Evolutionary conservation across 2,888 invertebrate genomes (phyloP).

Genomic region (Tethea ocularis): DNA sequence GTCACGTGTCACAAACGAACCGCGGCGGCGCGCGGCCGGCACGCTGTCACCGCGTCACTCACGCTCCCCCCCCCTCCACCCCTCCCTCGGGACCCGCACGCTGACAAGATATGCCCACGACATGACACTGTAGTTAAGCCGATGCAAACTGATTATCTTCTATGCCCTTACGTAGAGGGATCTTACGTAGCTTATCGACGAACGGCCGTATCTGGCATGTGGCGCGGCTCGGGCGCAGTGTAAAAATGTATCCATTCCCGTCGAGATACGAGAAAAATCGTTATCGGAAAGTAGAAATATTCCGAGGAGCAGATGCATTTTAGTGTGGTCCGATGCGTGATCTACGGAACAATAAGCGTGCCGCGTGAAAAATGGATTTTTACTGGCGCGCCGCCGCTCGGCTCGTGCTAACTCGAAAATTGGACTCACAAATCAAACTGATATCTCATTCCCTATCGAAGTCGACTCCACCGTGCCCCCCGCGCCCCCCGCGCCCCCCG

Average conservation of each 20-base stretch:
- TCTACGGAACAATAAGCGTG: constrained; percentile 44
- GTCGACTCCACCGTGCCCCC: not conserved
- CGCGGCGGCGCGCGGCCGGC: not conserved
- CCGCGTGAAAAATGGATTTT: constrained; percentile 35
- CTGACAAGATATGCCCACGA: constrained; percentile 11
- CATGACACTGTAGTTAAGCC: constrained; percentile 1
- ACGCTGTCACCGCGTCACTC: not conserved
- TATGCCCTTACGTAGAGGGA: constrained; percentile 10
- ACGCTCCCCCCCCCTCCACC: not conserved
- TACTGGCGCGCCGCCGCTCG: constrained; percentile 14
- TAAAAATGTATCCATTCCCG: constrained; percentile 12
- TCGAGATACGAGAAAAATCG: constrained; percentile 31
- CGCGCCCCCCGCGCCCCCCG: not conserved
- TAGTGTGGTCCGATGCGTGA: constrained; percentile 56
- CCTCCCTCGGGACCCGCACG: not conserved
- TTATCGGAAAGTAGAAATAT: constrained; percentile 40
- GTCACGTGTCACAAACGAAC: not conserved
- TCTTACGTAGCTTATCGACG: constrained; percentile 17
- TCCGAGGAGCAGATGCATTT: constrained; percentile 53
- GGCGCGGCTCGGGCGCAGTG: not conserved
- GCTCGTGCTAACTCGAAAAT: constrained; percentile 38
- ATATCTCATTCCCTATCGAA: constrained; percentile 37
- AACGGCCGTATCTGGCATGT: constrained; percentile 3
- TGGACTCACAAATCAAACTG: constrained; percentile 61
- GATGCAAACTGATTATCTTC: constrained; percentile 6